Conservation (phyloP, 1,140 invertebrate species). For the Telenomus remus region DNA sequence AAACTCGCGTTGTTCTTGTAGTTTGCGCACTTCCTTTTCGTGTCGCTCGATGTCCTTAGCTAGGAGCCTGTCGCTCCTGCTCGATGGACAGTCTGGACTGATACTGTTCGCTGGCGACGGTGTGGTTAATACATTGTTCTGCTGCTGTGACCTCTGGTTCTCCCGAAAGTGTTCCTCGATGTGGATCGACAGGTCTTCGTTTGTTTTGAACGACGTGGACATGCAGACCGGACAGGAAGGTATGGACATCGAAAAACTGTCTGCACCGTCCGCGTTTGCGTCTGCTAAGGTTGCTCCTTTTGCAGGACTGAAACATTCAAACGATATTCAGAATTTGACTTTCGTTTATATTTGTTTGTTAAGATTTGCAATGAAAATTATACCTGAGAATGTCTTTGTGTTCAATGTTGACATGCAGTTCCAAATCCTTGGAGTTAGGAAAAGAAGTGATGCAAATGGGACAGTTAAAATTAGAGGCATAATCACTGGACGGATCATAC, state of each 20-base stretch:
- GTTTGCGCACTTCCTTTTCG: slow-evolving; percentile 82
- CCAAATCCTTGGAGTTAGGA: slow-evolving; percentile 84
- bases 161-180: slow-evolving; percentile 83
- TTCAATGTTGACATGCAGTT: slow-evolving; percentile 90
- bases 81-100: slow-evolving; percentile 72
- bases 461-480: slow-evolving; percentile 76
- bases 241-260: slow-evolving; percentile 50
- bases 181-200: slow-evolving; percentile 78
- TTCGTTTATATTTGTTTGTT: slow-evolving; percentile 1
- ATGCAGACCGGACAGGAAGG: slow-evolving; percentile 77
- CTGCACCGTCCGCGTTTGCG: slow-evolving; percentile 64
- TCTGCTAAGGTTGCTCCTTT: slow-evolving; percentile 67
- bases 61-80: slow-evolving; percentile 75
- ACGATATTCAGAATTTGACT: background rate
- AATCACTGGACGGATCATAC: slow-evolving; percentile 63
- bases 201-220: slow-evolving; percentile 74
- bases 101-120: slow-evolving; percentile 72
- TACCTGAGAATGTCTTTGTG: slow-evolving; percentile 84
- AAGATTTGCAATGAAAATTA: background rate
- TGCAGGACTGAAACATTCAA: slow-evolving; percentile 70
- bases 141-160: slow-evolving; percentile 59
- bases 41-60: slow-evolving; percentile 79
- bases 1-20: slow-evolving; percentile 87
- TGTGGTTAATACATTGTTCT: slow-evolving; percentile 49
- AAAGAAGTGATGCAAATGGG: slow-evolving; percentile 85